A percentile compares a stretch with the other conserved stretches of the same genome.
phyloP scores from a whole-genome alignment of 1,140 invertebrate genomes.

The Cherax quadricarinatus region DNA sequence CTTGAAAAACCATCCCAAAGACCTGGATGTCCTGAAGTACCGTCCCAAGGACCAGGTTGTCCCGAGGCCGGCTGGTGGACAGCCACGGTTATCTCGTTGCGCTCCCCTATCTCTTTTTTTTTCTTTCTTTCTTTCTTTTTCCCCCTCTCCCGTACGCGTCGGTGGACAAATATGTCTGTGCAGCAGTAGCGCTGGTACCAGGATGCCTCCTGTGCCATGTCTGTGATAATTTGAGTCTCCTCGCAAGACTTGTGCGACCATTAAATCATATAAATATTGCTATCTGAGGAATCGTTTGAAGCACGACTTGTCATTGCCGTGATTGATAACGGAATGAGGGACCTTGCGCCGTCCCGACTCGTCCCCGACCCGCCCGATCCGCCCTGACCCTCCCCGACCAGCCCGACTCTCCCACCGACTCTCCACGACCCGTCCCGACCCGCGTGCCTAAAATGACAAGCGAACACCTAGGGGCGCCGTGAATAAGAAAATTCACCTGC shows the following conservation, averaged over 20 bases:
- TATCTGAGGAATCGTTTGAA: conserved; percentile 3
- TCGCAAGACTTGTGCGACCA: not conserved
- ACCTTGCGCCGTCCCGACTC: not conserved
- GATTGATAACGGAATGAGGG: not conserved
- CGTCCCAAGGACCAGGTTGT: no score
- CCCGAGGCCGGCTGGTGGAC: no score
- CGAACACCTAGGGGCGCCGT: no score
- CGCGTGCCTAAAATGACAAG: not conserved
- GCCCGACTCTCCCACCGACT: no score
- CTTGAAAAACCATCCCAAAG: no score
- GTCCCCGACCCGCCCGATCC: not conserved
- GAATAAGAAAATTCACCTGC: no score
- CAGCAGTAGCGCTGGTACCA: not conserved
- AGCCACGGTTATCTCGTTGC: no score
- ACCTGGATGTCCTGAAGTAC: no score
- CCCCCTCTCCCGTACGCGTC: not conserved
- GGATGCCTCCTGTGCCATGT: not conserved
- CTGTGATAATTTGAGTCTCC: not conserved
- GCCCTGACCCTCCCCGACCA: not conserved
- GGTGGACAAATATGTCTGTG: no score
- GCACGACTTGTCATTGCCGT: not conserved
- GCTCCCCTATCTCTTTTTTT: no score
- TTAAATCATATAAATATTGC: conserved; percentile 6
- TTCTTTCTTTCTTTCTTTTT: no score
- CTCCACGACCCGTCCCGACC: not conserved